Evolutionary conservation across 2,888 invertebrate species (phyloP).

Genomic region (Hyposoter dolosus): DNA sequence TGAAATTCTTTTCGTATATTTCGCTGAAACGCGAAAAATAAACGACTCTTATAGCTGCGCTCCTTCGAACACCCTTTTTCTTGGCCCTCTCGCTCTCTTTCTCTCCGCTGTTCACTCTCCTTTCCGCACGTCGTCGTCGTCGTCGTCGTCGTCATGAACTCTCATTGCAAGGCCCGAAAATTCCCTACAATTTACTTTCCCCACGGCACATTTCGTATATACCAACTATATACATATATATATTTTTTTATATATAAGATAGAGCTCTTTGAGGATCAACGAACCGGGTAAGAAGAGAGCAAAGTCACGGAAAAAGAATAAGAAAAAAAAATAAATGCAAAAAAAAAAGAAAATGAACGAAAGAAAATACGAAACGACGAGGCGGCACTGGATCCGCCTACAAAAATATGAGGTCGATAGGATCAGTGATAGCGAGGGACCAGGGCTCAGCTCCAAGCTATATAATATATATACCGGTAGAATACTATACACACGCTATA

Average conservation of each 20-base stretch:
- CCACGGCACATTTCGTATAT: conserved; percentile 65
- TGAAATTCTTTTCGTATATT: conserved; percentile 71
- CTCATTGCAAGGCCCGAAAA: conserved; percentile 66
- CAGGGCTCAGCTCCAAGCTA: conserved; percentile 60
- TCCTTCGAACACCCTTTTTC: conserved; percentile 8
- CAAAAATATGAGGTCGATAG: conserved; percentile 70
- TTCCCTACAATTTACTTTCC: conserved; percentile 70
- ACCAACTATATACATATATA: conserved; percentile 40
- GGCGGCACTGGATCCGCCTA: conserved; percentile 69
- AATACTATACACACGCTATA: conserved; percentile 43
- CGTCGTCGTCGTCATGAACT: conserved; percentile 47
- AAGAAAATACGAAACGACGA: conserved; percentile 68
- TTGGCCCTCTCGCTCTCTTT: background rate
- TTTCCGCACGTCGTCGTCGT: conserved; percentile 34
- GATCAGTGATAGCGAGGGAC: conserved; percentile 68
- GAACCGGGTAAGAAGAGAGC: conserved; percentile 60
- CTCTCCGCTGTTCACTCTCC: conserved; percentile 8
- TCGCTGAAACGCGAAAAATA: conserved; percentile 68
- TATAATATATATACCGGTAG: conserved; percentile 58
- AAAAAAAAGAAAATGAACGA: conserved; percentile 43
- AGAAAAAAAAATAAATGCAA: conserved; percentile 30
- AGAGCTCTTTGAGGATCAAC: conserved; percentile 64
- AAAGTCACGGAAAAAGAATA: conserved; percentile 52
- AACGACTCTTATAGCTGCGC: conserved; percentile 37
- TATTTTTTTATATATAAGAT: conserved; percentile 37